Evolutionary conservation across 2,113 vertebrate species (phyloP), one percentile per base, ranked within the genome.

Genomic region (Peromyscus californicus): DNA sequence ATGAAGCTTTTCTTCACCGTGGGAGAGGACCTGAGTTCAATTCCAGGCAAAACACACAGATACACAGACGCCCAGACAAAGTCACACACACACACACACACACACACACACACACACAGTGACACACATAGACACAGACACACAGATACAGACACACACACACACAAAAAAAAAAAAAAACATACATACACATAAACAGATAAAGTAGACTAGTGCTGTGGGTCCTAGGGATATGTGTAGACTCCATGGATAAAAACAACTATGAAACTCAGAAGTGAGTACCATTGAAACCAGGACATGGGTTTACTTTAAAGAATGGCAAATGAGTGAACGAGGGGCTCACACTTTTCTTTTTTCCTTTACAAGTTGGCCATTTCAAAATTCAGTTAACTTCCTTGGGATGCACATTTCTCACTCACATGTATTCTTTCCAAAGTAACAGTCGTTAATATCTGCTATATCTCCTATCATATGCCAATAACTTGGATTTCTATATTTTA

Each of bases 401-500:
- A 2, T 39, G 17, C n/a, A 1, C 39, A 31, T 70, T 69, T 7
- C 1, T 36, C 2, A 75, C 69, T 93, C 57, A 31, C 75, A n/a
- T 54, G 2, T 54, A 1, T 63, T 59, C 33, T 90, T 70, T 86
- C 63, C 4, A 93, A 13, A 90, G 57, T 36, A n/a, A 74, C n/a
- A 91, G 54, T 88, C 72, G 6, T 6, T 59, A 91, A 54, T 51
- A 12, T 13, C 29, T 51, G 26, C 19, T 48, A n/a, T 67, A 7
- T 87, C 51, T 26, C 12, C 54, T 54, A 42, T 33, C 54, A 13
- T 57, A 33, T 75, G 89, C 29, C 19, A 72, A 95, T 2, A 69
- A 33, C 78, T 88, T n/a, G 22, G 36, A 89, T 54, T 7, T 70
- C 39, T 70, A 11, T 69, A 88, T 91, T 94, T 91, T 91, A 88